Base-by-base conservation (phyloP, 2,888 invertebrate species). In the Suillia variegata region DNA sequence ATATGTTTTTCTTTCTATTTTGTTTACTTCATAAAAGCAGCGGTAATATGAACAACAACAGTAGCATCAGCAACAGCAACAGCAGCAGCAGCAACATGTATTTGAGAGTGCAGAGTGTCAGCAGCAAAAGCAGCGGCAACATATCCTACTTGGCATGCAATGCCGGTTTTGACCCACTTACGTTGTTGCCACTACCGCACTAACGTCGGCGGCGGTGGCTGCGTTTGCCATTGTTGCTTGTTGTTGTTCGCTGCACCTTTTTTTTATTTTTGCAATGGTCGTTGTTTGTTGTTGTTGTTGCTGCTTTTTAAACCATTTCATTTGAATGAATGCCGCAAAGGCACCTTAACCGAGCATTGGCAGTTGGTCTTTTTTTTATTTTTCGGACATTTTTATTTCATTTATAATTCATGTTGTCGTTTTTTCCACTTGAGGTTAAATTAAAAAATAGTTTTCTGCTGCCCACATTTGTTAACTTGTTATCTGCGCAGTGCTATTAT, bases 111-210 rank as follows among this genome's bases (percentile, higher is more conserved):
- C 8, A 49, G 12, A 10, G 21, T 15, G 20, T 20, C 22, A 49
- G 49, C 2, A 10, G 12, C 24, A 49, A 13, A n/a, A 49, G 12
- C 21, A 48, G 48, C 12, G n/a, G 10, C 49, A 18, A 49, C 49
- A 49, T 20, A 56, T 21, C 56, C 49, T 24, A 56, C 49, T 50
- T 38, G 21, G 21, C 21, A 26, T 38, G 15, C 38, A 21, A 56
- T 13, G 38, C 49, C 20, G 38, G 33, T 17, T 20, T 26, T 56
- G 56, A 56, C 56, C 48, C 49, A 56, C 56, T 56, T 56, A 52
- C 17, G 24, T 52, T 33, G 21, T 38, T 31, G 38, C 34, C 17
- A 8, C 17, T 24, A n/a, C 17, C 31, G 20, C 34, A 8, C 52
- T 15, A 8, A 22, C n/a, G 22, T 4, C 22, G 10, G 22, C 15